Percentiles rank a stretch among this genome's conserved stretches.
These are phyloP conservation scores for Acleris literana DNA, from an alignment of 2,888 invertebrate species.

Conservation along the genomic window DNA sequence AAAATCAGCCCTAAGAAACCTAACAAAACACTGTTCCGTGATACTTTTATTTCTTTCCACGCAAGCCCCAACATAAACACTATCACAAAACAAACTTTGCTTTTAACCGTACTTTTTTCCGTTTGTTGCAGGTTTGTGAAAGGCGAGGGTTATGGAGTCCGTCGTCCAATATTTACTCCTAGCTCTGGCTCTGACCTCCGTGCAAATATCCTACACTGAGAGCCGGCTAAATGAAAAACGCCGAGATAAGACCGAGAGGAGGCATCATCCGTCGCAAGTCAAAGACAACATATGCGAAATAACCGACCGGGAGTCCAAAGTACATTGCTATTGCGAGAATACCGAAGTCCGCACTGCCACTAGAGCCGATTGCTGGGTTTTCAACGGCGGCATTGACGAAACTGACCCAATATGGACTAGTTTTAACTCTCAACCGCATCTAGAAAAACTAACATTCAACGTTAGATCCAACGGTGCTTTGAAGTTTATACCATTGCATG, in stretches of 20 bases:
- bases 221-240: slow-evolving; percentile 82
- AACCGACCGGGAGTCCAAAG: slow-evolving; percentile 79
- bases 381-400: slow-evolving; percentile 86
- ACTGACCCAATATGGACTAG: slow-evolving; percentile 89
- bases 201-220: slow-evolving; percentile 81
- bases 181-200: slow-evolving; percentile 78
- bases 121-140: slow-evolving; percentile 71
- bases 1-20: no score
- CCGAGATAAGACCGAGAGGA: slow-evolving; percentile 77
- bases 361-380: slow-evolving; percentile 91
- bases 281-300: slow-evolving; percentile 85
- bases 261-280: slow-evolving; percentile 65
- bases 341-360: slow-evolving; percentile 83
- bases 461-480: slow-evolving; percentile 87
- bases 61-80: background rate
- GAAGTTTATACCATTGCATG: slow-evolving; percentile 87
- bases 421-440: slow-evolving; percentile 87
- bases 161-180: slow-evolving; percentile 79
- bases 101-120: slow-evolving; percentile 50
- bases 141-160: slow-evolving; percentile 69
- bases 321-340: slow-evolving; percentile 87
- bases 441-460: slow-evolving; percentile 87
- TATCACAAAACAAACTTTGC: slow-evolving; percentile 36
- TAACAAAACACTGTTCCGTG: no score
- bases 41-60: no score